Percentiles rank a stretch among this genome's conserved stretches.
These are phyloP conservation scores for Brachyhypopomus occidentalis DNA, from an alignment of 2,113 vertebrate genomes.

Conservation along the genomic window DNA sequence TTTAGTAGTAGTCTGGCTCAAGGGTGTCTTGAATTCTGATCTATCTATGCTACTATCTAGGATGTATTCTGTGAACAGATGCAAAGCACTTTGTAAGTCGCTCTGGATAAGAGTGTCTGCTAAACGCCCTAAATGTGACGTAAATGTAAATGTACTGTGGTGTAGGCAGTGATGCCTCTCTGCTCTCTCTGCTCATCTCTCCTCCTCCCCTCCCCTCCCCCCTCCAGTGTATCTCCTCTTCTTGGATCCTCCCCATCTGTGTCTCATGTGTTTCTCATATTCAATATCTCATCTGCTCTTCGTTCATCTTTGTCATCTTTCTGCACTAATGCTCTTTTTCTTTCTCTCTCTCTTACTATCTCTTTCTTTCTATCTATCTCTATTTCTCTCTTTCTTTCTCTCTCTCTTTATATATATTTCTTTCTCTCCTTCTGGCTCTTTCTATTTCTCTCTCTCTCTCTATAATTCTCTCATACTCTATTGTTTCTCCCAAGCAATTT, in stretches of 20 bases:
- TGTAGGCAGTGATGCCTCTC: background rate
- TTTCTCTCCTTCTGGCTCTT: background rate
- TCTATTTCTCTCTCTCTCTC: background rate
- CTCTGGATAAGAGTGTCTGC: too few relatives aligned
- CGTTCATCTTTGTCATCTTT: background rate
- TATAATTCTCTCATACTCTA: background rate
- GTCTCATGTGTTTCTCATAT: too few relatives aligned
- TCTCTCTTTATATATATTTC: background rate
- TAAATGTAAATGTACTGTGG: background rate
- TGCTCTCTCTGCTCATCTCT: background rate
- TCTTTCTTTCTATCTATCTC: background rate
- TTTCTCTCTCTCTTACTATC: background rate
- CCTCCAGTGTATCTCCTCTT: background rate
- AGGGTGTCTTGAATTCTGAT: too few relatives aligned
- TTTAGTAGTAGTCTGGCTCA: too few relatives aligned
- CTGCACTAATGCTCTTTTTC: background rate
- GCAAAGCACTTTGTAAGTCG: too few relatives aligned
- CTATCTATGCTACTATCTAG: too few relatives aligned
- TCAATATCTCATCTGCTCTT: slow-evolving; percentile 5
- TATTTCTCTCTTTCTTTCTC: background rate
- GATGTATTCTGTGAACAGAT: too few relatives aligned
- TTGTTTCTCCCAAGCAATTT: background rate
- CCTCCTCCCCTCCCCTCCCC: too few relatives aligned
- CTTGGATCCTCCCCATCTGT: background rate
- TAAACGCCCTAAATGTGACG: background rate